phyloP scores from a whole-genome alignment of 1,140 invertebrate genomes.

The Aphaenogaster ashmeadi region DNA sequence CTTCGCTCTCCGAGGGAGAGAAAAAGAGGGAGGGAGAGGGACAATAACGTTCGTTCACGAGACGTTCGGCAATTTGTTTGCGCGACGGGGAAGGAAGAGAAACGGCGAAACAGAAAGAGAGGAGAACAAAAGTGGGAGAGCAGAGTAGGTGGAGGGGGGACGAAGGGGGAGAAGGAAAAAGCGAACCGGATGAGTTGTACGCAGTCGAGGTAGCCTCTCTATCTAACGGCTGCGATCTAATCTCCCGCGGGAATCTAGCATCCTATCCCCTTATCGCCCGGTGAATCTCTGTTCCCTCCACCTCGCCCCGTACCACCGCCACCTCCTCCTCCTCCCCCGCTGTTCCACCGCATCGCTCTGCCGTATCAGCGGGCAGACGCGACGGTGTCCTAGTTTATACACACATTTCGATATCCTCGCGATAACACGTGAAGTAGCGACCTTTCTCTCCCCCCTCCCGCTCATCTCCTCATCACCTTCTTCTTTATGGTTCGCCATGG shows the following conservation, averaged over 20 bases:
- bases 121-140: conserved; percentile 42
- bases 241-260: conserved; percentile 82
- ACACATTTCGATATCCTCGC: conserved; percentile 80
- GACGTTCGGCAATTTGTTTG: conserved; percentile 81
- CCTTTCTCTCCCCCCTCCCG: not conserved
- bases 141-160: conserved; percentile 29
- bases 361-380: conserved; percentile 61
- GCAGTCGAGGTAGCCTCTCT: conserved; percentile 77
- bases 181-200: conserved; percentile 74
- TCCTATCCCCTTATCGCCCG: conserved; percentile 82
- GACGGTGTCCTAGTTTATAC: conserved; percentile 80
- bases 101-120: conserved; percentile 51
- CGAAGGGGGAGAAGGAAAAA: conserved; percentile 45
- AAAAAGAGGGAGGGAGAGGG: conserved; percentile 27
- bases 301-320: conserved; percentile 45
- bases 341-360: not conserved
- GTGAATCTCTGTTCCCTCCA: conserved; percentile 74
- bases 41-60: conserved; percentile 75
- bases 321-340: conserved; percentile 48
- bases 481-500: conserved; percentile 11
- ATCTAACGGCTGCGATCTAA: conserved; percentile 81
- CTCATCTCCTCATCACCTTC: conserved; percentile 26
- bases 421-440: conserved; percentile 71
- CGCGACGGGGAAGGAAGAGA: conserved; percentile 23
- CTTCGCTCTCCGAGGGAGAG: not conserved